Conservation (phyloP, 2,888 invertebrate species). For the Rotaria sp. region DNA sequence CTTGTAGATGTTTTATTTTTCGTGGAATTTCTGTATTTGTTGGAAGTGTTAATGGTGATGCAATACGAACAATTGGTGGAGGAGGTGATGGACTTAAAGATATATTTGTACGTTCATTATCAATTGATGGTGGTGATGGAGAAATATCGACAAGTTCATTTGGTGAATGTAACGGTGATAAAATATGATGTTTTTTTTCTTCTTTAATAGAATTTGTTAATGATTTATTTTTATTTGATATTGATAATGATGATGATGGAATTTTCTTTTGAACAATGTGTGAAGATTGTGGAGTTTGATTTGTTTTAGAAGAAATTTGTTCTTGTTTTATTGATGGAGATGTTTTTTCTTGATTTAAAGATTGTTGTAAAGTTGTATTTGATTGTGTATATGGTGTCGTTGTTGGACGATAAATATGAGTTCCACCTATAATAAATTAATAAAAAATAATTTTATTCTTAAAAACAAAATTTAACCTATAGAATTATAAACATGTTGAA, state of each 20-base stretch:
- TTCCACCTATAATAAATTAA: neutral
- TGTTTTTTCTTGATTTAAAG: neutral
- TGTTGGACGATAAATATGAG: neutral
- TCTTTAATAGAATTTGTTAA: neutral
- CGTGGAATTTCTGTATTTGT: neutral
- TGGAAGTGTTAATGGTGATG: neutral
- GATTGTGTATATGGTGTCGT: neutral
- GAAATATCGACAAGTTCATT: neutral
- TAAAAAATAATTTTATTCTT: no score
- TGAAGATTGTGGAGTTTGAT: neutral
- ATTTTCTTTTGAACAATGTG: no score
- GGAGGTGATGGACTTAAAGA: slow-evolving; percentile 3
- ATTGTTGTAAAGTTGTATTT: neutral
- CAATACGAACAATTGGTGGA: neutral
- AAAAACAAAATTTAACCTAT: neutral
- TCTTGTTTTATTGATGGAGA: neutral
- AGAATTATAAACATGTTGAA: neutral
- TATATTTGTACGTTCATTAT: neutral
- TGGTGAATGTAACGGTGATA: neutral
- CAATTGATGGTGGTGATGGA: neutral
- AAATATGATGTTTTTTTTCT: neutral
- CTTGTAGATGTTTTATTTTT: neutral
- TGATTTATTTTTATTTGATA: neutral
- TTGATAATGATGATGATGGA: no score
- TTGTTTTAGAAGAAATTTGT: neutral